These are phyloP conservation scores for Pogonus chalceus DNA, from an alignment of 1,140 invertebrate genomes.

Conservation along the genomic window DNA sequence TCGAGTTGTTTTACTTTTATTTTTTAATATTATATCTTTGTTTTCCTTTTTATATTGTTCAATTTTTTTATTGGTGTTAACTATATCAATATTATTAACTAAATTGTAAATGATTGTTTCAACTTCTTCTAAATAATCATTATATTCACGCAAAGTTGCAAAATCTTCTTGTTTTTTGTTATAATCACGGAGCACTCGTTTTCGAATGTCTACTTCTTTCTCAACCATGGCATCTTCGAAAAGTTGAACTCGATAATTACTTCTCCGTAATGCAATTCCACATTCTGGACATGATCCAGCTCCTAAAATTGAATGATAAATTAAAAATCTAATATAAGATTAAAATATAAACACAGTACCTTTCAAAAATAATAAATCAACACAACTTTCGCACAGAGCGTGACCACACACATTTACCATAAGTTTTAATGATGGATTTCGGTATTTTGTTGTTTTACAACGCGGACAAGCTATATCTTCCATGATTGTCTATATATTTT, in stretches of 20 bases:
- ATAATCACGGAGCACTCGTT: constrained; percentile 78
- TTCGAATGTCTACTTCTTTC: constrained; percentile 94
- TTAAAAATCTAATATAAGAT: neutral
- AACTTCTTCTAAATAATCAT: constrained; percentile 88
- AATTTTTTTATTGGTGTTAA: constrained; percentile 82
- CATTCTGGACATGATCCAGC: constrained; percentile 90
- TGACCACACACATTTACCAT: constrained; percentile 99
- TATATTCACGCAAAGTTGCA: constrained; percentile 66
- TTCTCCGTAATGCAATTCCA: constrained; percentile 70
- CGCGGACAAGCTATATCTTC: constrained; percentile 89
- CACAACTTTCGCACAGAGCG: constrained; percentile 93
- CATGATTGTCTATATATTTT: constrained; percentile 46
- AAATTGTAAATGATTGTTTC: constrained; percentile 89
- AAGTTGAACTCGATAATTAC: constrained; percentile 86
- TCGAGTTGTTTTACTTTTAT: constrained; percentile 61
- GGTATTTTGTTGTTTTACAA: constrained; percentile 97
- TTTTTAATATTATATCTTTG: constrained; percentile 81
- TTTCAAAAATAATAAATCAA: constrained; percentile 89
- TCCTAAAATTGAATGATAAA: constrained; percentile 44
- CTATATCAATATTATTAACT: constrained; percentile 80
- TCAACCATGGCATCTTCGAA: constrained; percentile 95
- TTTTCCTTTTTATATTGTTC: constrained; percentile 93
- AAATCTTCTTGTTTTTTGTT: constrained; percentile 92
- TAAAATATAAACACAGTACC: constrained; percentile 43
- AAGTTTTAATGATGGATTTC: constrained; percentile 92